These are phyloP conservation scores for Micrasema longulum DNA, from an alignment of 1,140 invertebrate genomes.

Conservation along the genomic window DNA sequence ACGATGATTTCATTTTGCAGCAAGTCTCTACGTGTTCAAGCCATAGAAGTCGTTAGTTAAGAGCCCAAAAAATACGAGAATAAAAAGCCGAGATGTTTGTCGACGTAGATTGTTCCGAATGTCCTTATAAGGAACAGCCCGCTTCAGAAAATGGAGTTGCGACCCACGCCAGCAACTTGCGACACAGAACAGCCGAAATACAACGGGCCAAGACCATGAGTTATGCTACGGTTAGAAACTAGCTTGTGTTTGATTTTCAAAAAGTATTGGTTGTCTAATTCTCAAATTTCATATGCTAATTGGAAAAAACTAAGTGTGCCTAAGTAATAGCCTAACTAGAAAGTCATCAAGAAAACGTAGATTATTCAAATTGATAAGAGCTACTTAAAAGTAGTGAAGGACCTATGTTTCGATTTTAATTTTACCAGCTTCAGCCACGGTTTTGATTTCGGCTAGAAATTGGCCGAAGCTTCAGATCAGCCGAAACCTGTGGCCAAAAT, in stretches of 20 bases:
- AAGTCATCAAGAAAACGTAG: not conserved
- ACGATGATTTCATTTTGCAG: slow-evolving; percentile 51
- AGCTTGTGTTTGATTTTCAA: slow-evolving; percentile 19
- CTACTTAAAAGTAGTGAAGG: too few relatives aligned
- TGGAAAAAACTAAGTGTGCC: not conserved
- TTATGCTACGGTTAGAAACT: not conserved
- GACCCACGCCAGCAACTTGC: slow-evolving; percentile 48
- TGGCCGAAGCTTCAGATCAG: too few relatives aligned
- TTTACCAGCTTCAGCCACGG: too few relatives aligned
- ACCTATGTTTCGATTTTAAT: too few relatives aligned
- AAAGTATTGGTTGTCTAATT: not conserved
- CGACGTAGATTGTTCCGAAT: slow-evolving; percentile 52
- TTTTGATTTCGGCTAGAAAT: too few relatives aligned
- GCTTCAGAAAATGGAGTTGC: slow-evolving; percentile 30
- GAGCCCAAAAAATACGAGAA: slow-evolving; percentile 43
- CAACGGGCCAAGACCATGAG: slow-evolving; percentile 1
- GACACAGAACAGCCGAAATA: slow-evolving; percentile 45
- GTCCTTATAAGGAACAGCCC: slow-evolving; percentile 52
- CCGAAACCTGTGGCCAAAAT: too few relatives aligned
- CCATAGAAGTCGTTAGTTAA: slow-evolving; percentile 50
- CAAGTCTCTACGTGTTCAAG: slow-evolving; percentile 46
- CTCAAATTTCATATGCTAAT: too few relatives aligned
- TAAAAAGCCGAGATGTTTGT: slow-evolving; percentile 50
- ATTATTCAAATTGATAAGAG: not conserved
- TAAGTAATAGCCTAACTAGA: not conserved